These are phyloP conservation scores for Naja naja DNA, from an alignment of 2,113 vertebrate species.

Conservation along the genomic window DNA sequence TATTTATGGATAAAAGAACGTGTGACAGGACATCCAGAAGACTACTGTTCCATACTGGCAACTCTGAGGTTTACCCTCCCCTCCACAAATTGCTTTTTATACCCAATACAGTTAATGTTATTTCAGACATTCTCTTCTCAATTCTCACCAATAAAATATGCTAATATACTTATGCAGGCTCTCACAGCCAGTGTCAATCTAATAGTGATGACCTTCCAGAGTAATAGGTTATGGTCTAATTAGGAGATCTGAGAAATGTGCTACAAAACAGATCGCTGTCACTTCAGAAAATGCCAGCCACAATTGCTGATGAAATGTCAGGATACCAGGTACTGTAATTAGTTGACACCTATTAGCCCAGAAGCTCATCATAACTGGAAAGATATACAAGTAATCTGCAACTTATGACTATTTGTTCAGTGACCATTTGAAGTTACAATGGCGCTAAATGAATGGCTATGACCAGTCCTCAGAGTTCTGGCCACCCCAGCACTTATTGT, in stretches of 20 bases:
- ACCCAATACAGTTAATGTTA: not conserved
- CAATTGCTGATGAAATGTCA: not conserved
- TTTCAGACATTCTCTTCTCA: not conserved
- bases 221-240: not conserved
- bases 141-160: not conserved
- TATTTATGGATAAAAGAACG: not conserved
- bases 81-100: not conserved
- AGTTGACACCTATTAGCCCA: not conserved
- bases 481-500: not conserved
- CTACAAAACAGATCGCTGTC: not conserved
- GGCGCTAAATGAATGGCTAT: not conserved
- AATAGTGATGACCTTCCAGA: not conserved
- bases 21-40: not conserved
- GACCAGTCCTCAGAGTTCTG: not conserved
- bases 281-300: not conserved
- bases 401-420: not conserved
- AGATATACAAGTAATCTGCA: not conserved
- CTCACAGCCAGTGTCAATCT: not conserved
- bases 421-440: not conserved
- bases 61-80: not conserved
- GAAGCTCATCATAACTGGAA: not conserved
- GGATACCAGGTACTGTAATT: not conserved
- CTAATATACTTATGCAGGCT: not conserved
- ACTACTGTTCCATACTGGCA: not conserved
- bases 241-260: not conserved